Conservation (phyloP, 2,797 vertebrate species). For the Hafferia zeledoni region DNA sequence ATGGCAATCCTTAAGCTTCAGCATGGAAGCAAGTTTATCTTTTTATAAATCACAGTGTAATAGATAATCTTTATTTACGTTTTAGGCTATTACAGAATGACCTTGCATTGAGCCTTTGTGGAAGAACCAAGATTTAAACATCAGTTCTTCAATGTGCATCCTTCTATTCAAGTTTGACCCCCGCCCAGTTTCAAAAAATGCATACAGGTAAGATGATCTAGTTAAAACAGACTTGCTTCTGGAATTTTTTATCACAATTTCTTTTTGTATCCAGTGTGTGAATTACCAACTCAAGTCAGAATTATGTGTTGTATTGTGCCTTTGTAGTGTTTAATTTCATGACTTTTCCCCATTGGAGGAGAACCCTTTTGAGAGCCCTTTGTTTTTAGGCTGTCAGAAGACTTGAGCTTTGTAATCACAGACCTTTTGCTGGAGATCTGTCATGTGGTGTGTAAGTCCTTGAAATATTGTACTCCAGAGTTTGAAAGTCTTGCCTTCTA, state of each 20-base stretch:
- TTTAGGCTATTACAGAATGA: conserved; percentile 60
- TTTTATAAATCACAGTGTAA: not conserved
- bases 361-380: not conserved
- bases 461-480: not conserved
- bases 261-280: not conserved
- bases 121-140: conserved; percentile 18
- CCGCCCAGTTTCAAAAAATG: conserved; percentile 94
- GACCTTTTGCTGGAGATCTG: not conserved
- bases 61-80: conserved; percentile 38
- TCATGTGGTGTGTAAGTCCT: not conserved
- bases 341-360: not conserved
- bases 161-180: conserved; percentile 98
- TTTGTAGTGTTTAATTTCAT: not conserved
- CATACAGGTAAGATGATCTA: conserved; percentile 88
- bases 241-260: not conserved
- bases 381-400: not conserved
- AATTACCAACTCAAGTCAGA: not conserved
- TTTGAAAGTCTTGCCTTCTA: not conserved
- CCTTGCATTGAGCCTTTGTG: conserved; percentile 27
- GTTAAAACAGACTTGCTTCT: not conserved
- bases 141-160: conserved; percentile 90
- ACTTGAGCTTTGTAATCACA: not conserved
- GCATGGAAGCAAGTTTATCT: not conserved
- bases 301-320: not conserved
- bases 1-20: not conserved